Base-by-base conservation (phyloP, 2,888 invertebrate species). In the Watsonalla cultraria region DNA sequence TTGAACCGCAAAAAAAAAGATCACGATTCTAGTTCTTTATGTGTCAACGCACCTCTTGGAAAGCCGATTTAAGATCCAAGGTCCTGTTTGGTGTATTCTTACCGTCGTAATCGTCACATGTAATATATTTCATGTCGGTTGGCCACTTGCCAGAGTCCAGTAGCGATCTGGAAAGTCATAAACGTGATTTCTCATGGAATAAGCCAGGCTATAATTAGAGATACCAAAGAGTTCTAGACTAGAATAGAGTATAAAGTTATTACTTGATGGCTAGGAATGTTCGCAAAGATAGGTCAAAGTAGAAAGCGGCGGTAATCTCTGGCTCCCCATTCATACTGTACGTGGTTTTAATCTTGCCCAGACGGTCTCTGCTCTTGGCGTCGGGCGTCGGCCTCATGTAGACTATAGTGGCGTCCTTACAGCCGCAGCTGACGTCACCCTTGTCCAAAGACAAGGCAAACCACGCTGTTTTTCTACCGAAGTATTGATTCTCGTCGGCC, bases 391-490 rank as follows among this genome's bases (percentile, higher is more conserved):
- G 97, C 66, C 93, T 93, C 66, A 95, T 91, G 65, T 94, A 95
- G 63, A 97, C 92, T 11, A 96, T 92, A 0, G 95, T 94, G 0
- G 96, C 94, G 79, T 96, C 96, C 66, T 93, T 93, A 74, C 96
- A 95, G 51, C 93, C 92, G 68, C 96, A 96, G 56, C 92, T 93
- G 4, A 96, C 90, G 63, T 94, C 94, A 0, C 95, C 95, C 67
- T 94, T 94, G 61, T 94, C 94, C 78, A 96, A 93, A 0, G 96
- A 95, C 35, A 97, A 90, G 5, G 95, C 94, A 78, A 96, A 96
- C 97, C 98, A 97, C 47, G 97, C 96, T 64, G 95, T 96, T 82
- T 97, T 96, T 55, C 94, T 92, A 13, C 95, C 96, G 71, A 96
- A 97, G 76, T 95, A 96, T 59, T 94, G 93, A 46, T 95, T 93